These are phyloP conservation scores for Anthopleura xanthogrammica DNA, from an alignment of 92 coral and sea anemone species.

Conservation along the genomic window DNA sequence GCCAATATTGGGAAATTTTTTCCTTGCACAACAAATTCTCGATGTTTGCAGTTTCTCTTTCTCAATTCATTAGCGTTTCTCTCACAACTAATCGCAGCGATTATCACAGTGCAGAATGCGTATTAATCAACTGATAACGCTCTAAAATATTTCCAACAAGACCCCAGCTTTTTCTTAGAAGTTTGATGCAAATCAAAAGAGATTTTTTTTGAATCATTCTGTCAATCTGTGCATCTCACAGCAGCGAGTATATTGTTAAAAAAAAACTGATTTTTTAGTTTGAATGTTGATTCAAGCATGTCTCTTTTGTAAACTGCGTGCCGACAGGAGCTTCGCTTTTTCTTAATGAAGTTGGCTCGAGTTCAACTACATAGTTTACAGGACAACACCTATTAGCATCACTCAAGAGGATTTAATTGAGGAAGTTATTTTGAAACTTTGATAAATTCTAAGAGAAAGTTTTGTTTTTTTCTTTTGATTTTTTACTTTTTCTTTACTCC, in stretches of 20 bases:
- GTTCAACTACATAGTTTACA: constrained; percentile 4
- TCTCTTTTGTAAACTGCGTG: not conserved
- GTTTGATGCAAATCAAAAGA: constrained; percentile 6
- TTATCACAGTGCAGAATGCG: not conserved
- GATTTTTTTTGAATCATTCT: not conserved
- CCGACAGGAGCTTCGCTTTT: not conserved
- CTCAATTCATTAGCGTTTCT: not conserved
- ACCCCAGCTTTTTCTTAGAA: not conserved
- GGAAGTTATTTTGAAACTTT: not conserved
- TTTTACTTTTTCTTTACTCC: no score
- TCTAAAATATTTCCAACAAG: not conserved
- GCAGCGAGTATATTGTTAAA: constrained; percentile 1
- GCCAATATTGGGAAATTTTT: not conserved
- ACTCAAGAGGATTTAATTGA: not conserved
- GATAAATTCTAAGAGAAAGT: not conserved
- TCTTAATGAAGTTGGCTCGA: constrained; percentile 21
- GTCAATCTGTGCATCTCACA: constrained; percentile 12
- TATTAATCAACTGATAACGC: not conserved
- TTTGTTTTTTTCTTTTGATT: no score
- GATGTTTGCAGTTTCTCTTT: not conserved
- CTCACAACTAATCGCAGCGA: not conserved
- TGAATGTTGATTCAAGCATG: not conserved
- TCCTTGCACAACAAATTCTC: not conserved
- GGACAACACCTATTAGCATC: not conserved
- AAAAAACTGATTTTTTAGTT: constrained; percentile 1